Evolutionary conservation across 2,113 vertebrate genomes (phyloP).

Genomic region (Orycteropus afer): DNA sequence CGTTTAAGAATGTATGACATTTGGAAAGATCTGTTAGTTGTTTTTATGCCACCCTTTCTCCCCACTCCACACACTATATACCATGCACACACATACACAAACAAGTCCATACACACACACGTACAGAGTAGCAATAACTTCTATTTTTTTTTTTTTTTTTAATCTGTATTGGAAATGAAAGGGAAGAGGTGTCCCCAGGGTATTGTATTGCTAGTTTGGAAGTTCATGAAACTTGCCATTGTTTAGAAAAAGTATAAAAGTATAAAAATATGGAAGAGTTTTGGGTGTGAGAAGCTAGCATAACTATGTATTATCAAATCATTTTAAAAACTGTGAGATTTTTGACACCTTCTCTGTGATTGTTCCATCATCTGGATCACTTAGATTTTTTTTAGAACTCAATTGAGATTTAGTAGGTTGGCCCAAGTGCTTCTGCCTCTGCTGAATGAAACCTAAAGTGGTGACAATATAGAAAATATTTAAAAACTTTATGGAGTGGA

Average conservation of each 20-base stretch:
- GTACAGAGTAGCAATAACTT: not conserved
- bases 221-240: not conserved
- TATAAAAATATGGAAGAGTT: not conserved
- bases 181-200: not conserved
- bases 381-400: not conserved
- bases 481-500: not conserved
- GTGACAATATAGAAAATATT: not conserved
- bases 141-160: no score
- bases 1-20: not conserved
- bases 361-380: not conserved
- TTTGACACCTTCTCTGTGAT: not conserved
- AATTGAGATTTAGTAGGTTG: not conserved
- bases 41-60: not conserved
- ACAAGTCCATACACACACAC: not conserved
- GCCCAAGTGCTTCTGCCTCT: not conserved
- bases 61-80: not conserved
- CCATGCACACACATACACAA: not conserved
- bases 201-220: not conserved
- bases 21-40: not conserved
- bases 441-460: not conserved
- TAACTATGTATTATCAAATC: not conserved
- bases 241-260: not conserved
- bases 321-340: not conserved
- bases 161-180: not conserved
- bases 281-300: not conserved